Evolutionary conservation across 2,888 invertebrate genomes (phyloP), one percentile per base, ranked within the genome.

Genomic region (Plutella xylostella): DNA sequence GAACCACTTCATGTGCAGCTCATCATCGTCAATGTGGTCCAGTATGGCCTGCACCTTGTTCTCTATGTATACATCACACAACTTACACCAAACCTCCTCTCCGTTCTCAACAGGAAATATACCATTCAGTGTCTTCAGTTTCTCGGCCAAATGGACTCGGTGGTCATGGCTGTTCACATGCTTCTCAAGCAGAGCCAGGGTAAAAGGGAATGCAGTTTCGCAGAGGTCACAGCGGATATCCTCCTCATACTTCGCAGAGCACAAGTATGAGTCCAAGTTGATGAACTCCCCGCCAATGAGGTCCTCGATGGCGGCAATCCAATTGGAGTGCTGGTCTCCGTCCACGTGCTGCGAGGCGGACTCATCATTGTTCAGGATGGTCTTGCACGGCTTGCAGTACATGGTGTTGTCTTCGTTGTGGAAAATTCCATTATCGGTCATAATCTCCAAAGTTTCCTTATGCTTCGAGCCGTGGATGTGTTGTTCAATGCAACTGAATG

Each of bases 401-500:
- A 75, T 48, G 18, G 7, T 33, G 41, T 52, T 56, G 4, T 63
- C 63, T 35, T 65, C 53, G 35, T 51, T 51, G 21, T 64, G 68
- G 37, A 51, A 53, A 48, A 77, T 59, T 2, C 70, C 76, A 45
- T 75, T 70, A 46, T 68, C 64, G 25, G 60, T 54, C 68, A 72
- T 69, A 35, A 69, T 54, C 40, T 66, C 63, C 18, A 73, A 65
- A 38, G 68, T 68, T 15, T 73, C 71, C 48, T 68, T 71, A 50
- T 77, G 76, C 54, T 65, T 72, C 18, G 63, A 56, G 6, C 74
- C 75, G 45, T 72, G 70, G 15, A 60, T 62, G 50, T 77, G 76
- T 51, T 76, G 71, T 44, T 74, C 73, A 45, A 77, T 74, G 49
- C 72, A 74, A 67, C 67, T 72, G 40, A 57, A 65, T 2, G 73